Evolutionary conservation across 1,140 invertebrate genomes (phyloP).

Genomic region (Idris sp.): DNA sequence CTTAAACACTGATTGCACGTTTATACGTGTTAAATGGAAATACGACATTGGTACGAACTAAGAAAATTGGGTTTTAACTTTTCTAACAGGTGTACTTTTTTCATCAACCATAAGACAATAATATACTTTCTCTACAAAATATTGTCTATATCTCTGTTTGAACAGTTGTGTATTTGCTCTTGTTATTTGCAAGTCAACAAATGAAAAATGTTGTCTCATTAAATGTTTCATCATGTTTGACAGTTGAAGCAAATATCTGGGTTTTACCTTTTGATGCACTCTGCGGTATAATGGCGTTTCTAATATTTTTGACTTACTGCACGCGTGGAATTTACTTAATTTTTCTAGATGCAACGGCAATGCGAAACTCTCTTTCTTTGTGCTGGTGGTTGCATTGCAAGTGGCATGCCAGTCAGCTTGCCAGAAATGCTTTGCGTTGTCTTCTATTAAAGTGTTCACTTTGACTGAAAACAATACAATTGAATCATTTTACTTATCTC

Average conservation of each 20-base stretch:
- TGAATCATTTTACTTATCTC: conserved; percentile 39
- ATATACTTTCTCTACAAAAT: conserved; percentile 8
- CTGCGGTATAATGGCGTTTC: conserved; percentile 25
- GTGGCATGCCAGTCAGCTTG: conserved; percentile 34
- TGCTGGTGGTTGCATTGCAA: conserved; percentile 29
- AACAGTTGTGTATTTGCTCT: not conserved
- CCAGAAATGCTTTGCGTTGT: conserved; percentile 50
- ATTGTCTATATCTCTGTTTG: conserved; percentile 3
- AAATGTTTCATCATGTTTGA: conserved; percentile 38
- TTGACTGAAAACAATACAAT: conserved; percentile 42
- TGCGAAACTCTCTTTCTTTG: conserved; percentile 49
- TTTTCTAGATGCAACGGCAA: conserved; percentile 44
- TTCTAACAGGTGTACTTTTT: conserved; percentile 5
- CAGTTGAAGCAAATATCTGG: conserved; percentile 41
- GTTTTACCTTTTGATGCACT: conserved; percentile 33
- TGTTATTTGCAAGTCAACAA: conserved; percentile 5
- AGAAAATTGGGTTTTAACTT: conserved; percentile 25
- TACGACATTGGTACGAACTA: conserved; percentile 5
- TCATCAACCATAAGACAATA: not conserved
- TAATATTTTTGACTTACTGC: conserved; percentile 48
- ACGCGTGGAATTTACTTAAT: conserved; percentile 43
- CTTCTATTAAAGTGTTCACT: conserved; percentile 35
- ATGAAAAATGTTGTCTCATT: conserved; percentile 30
- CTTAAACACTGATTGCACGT: conserved; percentile 33
- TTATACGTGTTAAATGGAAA: conserved; percentile 34